These are phyloP conservation scores for Nesidiocoris tenuis DNA, from an alignment of 2,888 invertebrate species.

Conservation along the genomic window DNA sequence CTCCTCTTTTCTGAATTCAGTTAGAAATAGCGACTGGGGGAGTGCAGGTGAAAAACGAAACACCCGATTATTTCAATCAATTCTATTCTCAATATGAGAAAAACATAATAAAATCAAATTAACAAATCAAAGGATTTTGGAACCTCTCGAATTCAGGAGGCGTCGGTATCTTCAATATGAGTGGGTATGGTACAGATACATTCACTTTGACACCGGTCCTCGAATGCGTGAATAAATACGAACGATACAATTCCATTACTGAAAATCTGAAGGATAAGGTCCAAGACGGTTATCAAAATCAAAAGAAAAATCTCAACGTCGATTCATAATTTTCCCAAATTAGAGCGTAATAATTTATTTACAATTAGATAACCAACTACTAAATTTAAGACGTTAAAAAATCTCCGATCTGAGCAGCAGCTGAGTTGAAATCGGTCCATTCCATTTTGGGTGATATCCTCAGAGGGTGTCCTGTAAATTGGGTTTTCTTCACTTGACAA, in stretches of 20 bases:
- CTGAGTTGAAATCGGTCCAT: constrained; percentile 3
- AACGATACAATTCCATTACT: background rate
- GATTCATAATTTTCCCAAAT: background rate
- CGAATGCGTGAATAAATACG: background rate
- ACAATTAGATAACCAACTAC: constrained; percentile 10
- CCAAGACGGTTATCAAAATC: background rate
- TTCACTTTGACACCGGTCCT: too few relatives aligned
- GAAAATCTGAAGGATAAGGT: background rate
- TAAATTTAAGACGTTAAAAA: constrained; percentile 2
- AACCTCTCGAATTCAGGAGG: constrained; percentile 10
- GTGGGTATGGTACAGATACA: too few relatives aligned
- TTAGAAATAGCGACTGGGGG: too few relatives aligned
- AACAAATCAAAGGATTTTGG: background rate
- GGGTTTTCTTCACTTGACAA: constrained; percentile 57
- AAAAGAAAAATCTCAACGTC: background rate
- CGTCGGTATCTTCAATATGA: too few relatives aligned
- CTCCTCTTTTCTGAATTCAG: too few relatives aligned
- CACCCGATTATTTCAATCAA: background rate
- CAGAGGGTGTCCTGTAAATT: background rate
- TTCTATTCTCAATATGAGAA: constrained; percentile 35
- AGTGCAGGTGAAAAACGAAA: too few relatives aligned
- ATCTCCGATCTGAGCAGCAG: background rate
- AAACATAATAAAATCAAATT: constrained; percentile 17
- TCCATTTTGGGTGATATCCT: constrained; percentile 6
- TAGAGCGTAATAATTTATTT: constrained; percentile 4